Conservation (phyloP, 2,888 invertebrate genomes). For the Malachius bipustulatus region DNA sequence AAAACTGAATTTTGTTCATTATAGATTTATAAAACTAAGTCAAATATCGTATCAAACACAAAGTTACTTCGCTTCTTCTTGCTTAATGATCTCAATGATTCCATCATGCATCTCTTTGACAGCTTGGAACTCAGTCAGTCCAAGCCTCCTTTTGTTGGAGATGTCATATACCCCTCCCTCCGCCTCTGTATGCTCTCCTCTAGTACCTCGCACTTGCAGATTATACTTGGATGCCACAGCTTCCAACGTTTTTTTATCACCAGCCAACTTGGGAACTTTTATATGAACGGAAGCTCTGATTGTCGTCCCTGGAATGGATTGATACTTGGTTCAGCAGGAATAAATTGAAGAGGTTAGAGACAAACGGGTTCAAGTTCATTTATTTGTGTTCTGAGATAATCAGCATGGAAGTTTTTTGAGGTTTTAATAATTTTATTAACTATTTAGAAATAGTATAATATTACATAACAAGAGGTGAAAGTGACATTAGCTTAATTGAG, state of each 20-base stretch:
- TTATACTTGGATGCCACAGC: slow-evolving; percentile 46
- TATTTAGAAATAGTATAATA: too few species aligned
- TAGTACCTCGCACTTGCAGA: slow-evolving; percentile 46
- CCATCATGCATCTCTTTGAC: slow-evolving; percentile 54
- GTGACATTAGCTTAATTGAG: too few species aligned
- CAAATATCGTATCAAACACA: too few species aligned
- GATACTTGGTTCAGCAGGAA: too few species aligned
- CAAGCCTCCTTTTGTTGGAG: slow-evolving; percentile 53
- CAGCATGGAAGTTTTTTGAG: too few species aligned
- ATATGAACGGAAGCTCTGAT: slow-evolving; percentile 61
- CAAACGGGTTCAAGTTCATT: too few species aligned
- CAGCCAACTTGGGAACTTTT: slow-evolving; percentile 47
- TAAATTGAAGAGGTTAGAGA: too few species aligned
- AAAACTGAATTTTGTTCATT: too few species aligned
- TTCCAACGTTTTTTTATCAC: slow-evolving; percentile 41
- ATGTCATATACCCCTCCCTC: slow-evolving; percentile 51
- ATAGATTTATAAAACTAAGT: too few species aligned
- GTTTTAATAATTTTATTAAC: too few species aligned
- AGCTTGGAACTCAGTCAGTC: slow-evolving; percentile 51
- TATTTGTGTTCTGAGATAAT: too few species aligned
- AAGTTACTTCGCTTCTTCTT: slow-evolving; percentile 35
- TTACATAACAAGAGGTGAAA: too few species aligned
- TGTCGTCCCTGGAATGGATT: slow-evolving; percentile 52
- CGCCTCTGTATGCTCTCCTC: slow-evolving; percentile 50
- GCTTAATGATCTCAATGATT: slow-evolving; percentile 46